Base-by-base conservation (phyloP, 2,797 vertebrate genomes). In the Muscicapa comitata region DNA sequence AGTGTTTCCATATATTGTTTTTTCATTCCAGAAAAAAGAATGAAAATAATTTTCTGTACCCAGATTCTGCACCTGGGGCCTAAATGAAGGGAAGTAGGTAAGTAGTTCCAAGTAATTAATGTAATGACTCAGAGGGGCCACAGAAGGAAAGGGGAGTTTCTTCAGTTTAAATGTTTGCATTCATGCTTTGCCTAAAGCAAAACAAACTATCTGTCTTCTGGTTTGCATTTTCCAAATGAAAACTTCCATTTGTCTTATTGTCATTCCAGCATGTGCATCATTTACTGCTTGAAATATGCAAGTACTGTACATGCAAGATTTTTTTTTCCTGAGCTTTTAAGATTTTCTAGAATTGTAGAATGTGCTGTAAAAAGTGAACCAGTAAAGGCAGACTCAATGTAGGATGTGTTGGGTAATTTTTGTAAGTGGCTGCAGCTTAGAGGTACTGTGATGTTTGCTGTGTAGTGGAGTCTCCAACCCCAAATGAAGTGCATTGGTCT, bases 61-160 rank as follows among this genome's bases (percentile, higher is more conserved):
- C 58, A 66, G 66, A 88, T 42, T 72, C 89, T 95, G 94, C 94
- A 96, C 94, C 94, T 96, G 96, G 94, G 65, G 84, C 85, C 82
- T 89, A 88, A 94, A 95, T 25, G 73, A 94, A 94, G 78, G 95
- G 89, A 97, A 97, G 87, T 84, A 93, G 83, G 94, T 84, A 95
- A 96, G 95, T 91, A 94, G 91, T 96, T 96, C 91, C 76, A 95
- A 93, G 79, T 91, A 96, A 96, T 97, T 94, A 96, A 88, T 94
- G 53, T 93, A 95, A 95, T 94, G 87, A 90, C 82, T 95, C 81
- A 86, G 75, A 93, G 91, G 37, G 94, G 85, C 93, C 94, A 95
- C 68, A 91, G 91, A 95, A 94, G 82, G 87, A 96, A 96, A 94
- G 66, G 57, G 79, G 95, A 94, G 91, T 93, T 95, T 93, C 95